phyloP scores from a whole-genome alignment of 2,888 invertebrate species.

The Dynastes maya region DNA sequence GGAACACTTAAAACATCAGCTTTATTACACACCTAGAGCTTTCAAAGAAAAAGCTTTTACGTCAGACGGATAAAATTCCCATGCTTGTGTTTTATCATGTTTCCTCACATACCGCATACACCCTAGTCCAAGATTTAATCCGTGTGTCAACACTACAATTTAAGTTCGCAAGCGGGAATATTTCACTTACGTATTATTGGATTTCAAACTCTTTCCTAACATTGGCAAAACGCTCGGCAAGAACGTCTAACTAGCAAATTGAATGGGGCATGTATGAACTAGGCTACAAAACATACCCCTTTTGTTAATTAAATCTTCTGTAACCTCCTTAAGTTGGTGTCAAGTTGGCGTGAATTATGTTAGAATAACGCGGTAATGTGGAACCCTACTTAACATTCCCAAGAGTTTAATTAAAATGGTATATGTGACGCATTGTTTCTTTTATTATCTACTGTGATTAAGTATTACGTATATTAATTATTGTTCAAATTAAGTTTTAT shows the following conservation, averaged over 20 bases:
- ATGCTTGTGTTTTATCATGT: slow-evolving; percentile 1
- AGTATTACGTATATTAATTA: neutral
- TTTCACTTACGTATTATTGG: slow-evolving; percentile 8
- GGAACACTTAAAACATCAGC: neutral
- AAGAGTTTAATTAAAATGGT: slow-evolving; percentile 29
- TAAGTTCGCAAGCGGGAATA: slow-evolving; percentile 11
- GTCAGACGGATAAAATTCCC: neutral
- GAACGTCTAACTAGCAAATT: neutral
- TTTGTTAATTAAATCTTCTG: slow-evolving; percentile 40
- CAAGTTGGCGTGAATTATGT: slow-evolving; percentile 16
- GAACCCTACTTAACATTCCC: slow-evolving; percentile 19
- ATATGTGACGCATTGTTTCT: slow-evolving; percentile 1
- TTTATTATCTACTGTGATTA: neutral
- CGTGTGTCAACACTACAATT: neutral
- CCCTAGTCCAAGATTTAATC: neutral
- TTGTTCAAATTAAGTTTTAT: neutral
- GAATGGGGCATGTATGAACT: neutral
- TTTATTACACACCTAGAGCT: neutral
- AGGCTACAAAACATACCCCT: slow-evolving; percentile 9
- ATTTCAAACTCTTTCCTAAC: neutral
- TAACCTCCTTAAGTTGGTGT: slow-evolving; percentile 5
- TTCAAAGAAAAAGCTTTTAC: slow-evolving; percentile 21
- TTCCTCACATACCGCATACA: neutral
- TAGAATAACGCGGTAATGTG: slow-evolving; percentile 23
- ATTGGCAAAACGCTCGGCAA: neutral